Conservation (phyloP, 2,113 vertebrate species). For the Cebus imitator region DNA sequence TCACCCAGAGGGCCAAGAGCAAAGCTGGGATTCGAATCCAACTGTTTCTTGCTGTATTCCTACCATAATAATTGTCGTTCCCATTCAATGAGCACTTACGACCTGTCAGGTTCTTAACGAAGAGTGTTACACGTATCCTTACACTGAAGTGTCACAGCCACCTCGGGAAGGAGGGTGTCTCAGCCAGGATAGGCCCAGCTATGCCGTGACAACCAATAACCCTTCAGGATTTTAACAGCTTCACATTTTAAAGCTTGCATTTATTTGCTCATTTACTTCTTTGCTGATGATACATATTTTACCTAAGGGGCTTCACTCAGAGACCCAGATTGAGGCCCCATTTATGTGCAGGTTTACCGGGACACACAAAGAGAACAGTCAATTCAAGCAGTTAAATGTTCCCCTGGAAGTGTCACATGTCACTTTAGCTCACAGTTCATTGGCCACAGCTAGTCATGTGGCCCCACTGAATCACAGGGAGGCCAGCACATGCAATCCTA, state of each 20-base stretch:
- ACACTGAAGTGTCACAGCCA: neutral
- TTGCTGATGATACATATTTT: neutral
- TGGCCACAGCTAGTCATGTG: neutral
- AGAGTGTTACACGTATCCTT: neutral
- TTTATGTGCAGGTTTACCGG: neutral
- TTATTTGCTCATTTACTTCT: neutral
- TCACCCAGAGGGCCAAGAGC: neutral
- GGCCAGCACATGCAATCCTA: neutral
- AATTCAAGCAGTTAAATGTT: neutral
- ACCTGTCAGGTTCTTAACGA: neutral
- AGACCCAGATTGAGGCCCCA: neutral
- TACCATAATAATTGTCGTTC: neutral
- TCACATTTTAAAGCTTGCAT: too few relatives aligned
- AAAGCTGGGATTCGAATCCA: neutral
- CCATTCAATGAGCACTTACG: neutral
- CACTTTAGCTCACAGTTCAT: neutral
- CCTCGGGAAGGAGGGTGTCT: neutral
- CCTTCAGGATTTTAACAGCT: neutral
- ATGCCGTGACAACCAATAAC: neutral
- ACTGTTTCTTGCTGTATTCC: neutral
- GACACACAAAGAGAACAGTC: neutral
- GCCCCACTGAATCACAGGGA: neutral
- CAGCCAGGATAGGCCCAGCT: neutral
- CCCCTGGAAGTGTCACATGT: neutral
- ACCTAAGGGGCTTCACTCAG: neutral